A percentile compares a stretch with the other conserved stretches of the same genome.
These are phyloP conservation scores for Glandiceps talaboti DNA, from an alignment of 53 echinoderm and acorn worm genomes.

Conservation along the genomic window DNA sequence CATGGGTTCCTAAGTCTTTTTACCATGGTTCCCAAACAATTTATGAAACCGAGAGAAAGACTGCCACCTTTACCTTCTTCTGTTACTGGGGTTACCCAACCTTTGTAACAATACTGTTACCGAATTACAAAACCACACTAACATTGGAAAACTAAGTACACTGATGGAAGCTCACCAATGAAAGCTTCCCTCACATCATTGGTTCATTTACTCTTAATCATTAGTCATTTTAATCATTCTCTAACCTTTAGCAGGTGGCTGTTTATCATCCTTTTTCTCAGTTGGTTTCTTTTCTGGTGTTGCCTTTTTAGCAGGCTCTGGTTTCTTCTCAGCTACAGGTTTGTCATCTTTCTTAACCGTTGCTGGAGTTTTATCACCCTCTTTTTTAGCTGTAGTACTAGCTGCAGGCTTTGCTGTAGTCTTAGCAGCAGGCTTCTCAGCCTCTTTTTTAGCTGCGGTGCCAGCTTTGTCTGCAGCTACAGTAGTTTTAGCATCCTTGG, in stretches of 20 bases:
- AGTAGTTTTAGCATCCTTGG: not conserved
- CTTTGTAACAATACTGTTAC: too few relatives aligned
- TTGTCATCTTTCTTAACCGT: constrained; percentile 13
- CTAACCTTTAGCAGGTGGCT: not conserved
- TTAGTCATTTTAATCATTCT: too few relatives aligned
- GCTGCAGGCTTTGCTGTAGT: constrained; percentile 22
- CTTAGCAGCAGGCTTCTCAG: constrained; percentile 6
- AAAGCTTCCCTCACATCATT: too few relatives aligned
- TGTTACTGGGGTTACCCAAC: too few relatives aligned
- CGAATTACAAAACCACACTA: too few relatives aligned
- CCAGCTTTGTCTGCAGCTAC: not conserved
- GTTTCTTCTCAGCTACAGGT: not conserved
- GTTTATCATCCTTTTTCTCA: not conserved
- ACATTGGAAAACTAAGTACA: too few relatives aligned
- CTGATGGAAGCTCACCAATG: too few relatives aligned
- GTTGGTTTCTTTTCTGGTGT: constrained; percentile 21
- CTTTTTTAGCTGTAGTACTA: constrained; percentile 19
- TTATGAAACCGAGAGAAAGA: too few relatives aligned
- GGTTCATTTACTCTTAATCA: too few relatives aligned
- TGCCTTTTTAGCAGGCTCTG: constrained; percentile 4
- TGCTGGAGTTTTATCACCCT: constrained; percentile 7
- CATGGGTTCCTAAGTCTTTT: too few relatives aligned
- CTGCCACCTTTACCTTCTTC: too few relatives aligned
- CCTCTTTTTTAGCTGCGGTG: constrained; percentile 16
- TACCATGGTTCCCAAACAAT: too few relatives aligned